These are phyloP conservation scores for Tachysurus vachellii DNA, from an alignment of 2,113 vertebrate genomes.

Conservation along the genomic window DNA sequence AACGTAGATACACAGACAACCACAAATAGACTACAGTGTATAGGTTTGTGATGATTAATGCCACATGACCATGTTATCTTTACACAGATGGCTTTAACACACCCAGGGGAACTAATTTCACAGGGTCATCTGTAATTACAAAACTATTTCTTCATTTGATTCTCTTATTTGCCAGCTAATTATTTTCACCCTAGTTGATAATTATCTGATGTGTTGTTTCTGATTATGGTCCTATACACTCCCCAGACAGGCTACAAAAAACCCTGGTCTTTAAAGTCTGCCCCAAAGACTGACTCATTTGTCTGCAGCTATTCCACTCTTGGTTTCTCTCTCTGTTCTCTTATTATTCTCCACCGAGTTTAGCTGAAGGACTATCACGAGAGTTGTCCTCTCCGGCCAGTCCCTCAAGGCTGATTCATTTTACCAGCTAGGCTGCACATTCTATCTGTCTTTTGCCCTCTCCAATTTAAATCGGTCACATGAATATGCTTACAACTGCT, in stretches of 20 bases:
- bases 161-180: slow-evolving; percentile 40
- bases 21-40: neutral
- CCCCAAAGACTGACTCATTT: slow-evolving; percentile 24
- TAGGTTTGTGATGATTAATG: neutral
- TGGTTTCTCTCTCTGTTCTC: neutral
- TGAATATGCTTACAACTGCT: neutral
- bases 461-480: slow-evolving; percentile 34
- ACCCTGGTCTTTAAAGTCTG: slow-evolving; percentile 20
- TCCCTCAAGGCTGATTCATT: slow-evolving; percentile 13
- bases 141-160: slow-evolving; percentile 33
- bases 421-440: neutral
- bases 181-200: slow-evolving; percentile 41
- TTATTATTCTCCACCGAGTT: slow-evolving; percentile 23
- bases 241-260: slow-evolving; percentile 34
- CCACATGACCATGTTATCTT: neutral
- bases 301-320: neutral
- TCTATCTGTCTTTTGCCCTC: neutral
- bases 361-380: neutral
- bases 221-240: slow-evolving; percentile 18
- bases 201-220: slow-evolving; percentile 44
- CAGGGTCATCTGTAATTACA: slow-evolving; percentile 24
- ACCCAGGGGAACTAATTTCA: neutral
- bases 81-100: neutral
- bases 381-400: slow-evolving; percentile 32
- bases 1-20: slow-evolving; percentile 5